Base-by-base conservation (phyloP, 2,113 vertebrate genomes). In the Cryptomyrus ogoouensis region DNA sequence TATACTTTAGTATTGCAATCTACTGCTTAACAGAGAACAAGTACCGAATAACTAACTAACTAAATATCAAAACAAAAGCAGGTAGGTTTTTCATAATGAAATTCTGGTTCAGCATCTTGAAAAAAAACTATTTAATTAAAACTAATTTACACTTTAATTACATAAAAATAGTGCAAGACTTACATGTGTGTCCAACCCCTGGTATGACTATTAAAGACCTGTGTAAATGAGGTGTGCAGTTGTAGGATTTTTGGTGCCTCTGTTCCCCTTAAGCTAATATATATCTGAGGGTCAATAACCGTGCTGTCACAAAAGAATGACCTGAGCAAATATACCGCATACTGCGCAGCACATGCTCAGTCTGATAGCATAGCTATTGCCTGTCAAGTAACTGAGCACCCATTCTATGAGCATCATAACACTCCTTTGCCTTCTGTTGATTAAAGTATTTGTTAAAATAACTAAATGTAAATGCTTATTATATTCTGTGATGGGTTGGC, bases 271-370 rank as follows among this genome's bases (percentile, higher is more conserved):
- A 19, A 88, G 52, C 35, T 44, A 62, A 88, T 62, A 88, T 88
- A 53, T 6, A 35, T 39, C 87, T 88, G 53, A 56, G 53, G 87
- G 87, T 88, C 87, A 62, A 58, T 88, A 88, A 58, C 86, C 86
- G 35, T 44, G 50, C 31, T 17, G 50, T 88, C 86, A 88, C 19
- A 42, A 88, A 39, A 56, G n/a, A 88, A 49, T 42, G 47, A 88
- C 87, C 31, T 58, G 21, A 27, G 46, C 44, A 86, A 13, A 50
- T 42, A 4, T 27, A 58, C 31, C 39, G 52, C 13, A 42, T 88
- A 24, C n/a, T 58, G 35, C 44, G 53, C 46, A 17, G 31, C 87
- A 88, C 53, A 88, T 56, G 15, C 52, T 19, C 87, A 58, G 46
- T 49, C 49, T 53, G 85, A 27, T 21, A 6, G 19, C 47, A 53